Base-by-base conservation (phyloP, 1,140 invertebrate genomes). In the Asbolus verrucosus region DNA sequence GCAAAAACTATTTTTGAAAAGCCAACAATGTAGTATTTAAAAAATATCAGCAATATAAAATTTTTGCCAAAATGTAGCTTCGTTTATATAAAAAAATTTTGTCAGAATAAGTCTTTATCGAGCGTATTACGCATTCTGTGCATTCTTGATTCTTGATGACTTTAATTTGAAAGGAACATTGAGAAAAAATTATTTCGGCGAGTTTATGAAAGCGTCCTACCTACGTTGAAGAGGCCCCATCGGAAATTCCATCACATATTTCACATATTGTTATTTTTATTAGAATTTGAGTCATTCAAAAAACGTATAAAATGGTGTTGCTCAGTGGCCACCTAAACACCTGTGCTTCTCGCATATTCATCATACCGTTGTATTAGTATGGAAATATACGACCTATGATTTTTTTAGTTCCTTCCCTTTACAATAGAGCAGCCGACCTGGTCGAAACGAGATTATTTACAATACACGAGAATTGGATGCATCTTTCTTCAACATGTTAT, bases 361-460 rank as follows among this genome's bases (percentile, higher is more conserved):
- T 73, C 71, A 73, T 70, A 73, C 71, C 69, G 61, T 73, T 73
- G 71, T 73, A 67, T 70, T 70, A 59, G 43, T 63, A 72, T 50
- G 66, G 67, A 72, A 67, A 72, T 72, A 62, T 62, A 62, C 46
- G 46, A 54, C 46, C 46, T 54, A 54, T 54, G 46, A 54, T 54
- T 54, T 54, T 50, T 54, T 54, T 27, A 54, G 46, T 54, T 54
- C 46, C 46, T 54, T 46, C 46, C 46, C 46, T 54, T 54, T 54
- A 54, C 46, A 54, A 54, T 54, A 54, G 46, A 14, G 46, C 21
- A 54, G 46, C 46, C 46, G 46, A 54, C 24, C 46, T 11, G 46
- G n/a, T 54, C 46, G 19, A 54, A 54, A 30, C 41, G 14, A 54
- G 21, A 54, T 54, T 24, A 27, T 54, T 24, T 21, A 11, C 46